Percentiles rank a stretch among this genome's conserved stretches.
phyloP scores from a whole-genome alignment of 2,797 vertebrate species.

The Stomatorhinus walkeri region DNA sequence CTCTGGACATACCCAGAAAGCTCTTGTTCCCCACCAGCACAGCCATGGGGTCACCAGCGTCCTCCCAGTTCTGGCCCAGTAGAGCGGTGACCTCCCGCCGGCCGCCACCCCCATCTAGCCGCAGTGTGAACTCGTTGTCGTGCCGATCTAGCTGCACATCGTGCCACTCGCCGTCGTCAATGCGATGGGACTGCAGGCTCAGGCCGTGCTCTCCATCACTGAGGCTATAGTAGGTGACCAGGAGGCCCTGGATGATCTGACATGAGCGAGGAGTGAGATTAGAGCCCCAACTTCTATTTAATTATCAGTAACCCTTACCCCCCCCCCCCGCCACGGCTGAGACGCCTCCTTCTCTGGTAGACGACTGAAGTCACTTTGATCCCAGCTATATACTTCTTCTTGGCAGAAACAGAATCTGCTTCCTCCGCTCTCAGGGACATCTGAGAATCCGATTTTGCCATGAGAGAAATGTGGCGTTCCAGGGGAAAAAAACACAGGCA shows the following conservation, averaged over 20 bases:
- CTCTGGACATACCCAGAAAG: slow-evolving; percentile 68
- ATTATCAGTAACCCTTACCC: neutral
- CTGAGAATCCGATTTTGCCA: neutral
- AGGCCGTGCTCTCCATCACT: slow-evolving; percentile 75
- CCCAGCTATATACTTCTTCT: neutral
- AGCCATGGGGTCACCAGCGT: slow-evolving; percentile 66
- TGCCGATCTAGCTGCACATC: slow-evolving; percentile 71
- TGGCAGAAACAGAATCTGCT: neutral
- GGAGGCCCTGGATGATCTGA: slow-evolving; percentile 68
- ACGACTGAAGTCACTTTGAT: neutral
- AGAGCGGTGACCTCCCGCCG: slow-evolving; percentile 65
- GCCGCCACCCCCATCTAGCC: slow-evolving; percentile 71
- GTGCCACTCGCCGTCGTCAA: slow-evolving; percentile 82
- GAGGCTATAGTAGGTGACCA: slow-evolving; percentile 72
- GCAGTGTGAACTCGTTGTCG: slow-evolving; percentile 75
- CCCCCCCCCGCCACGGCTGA: neutral
- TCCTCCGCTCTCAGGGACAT: neutral
- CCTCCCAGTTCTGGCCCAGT: slow-evolving; percentile 67
- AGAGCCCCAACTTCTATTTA: neutral
- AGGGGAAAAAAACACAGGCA: neutral
- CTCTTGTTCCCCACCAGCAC: slow-evolving; percentile 77
- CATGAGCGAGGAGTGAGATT: neutral
- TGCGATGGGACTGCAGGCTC: slow-evolving; percentile 67
- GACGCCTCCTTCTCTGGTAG: neutral
- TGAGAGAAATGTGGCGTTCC: neutral